Base-by-base conservation (phyloP, 2,888 invertebrate genomes). In the Pheosia gnoma region DNA sequence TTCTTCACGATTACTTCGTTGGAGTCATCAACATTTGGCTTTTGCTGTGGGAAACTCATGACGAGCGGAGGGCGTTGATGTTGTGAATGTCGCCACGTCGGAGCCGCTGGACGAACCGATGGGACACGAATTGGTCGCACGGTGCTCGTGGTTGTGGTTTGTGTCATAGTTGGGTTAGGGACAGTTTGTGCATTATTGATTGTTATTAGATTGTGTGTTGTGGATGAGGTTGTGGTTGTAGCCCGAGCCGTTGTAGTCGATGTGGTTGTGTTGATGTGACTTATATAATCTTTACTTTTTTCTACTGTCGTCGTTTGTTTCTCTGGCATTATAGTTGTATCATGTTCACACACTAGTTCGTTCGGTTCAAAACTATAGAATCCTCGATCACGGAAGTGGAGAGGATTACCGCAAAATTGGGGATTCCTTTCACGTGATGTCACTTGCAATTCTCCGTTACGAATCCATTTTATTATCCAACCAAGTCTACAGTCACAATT, bases 391-490 rank as follows among this genome's bases (percentile, higher is more conserved):
- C 97, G 95, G 78, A 98, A 96, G 69, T 96, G 94, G 1, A 95
- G 94, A 1, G 98, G 98, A 72, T 96, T 96, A 11, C 98, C 98
- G 81, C 98, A 98, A 87, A 98, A 98, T 86, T 98, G 98, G 7
- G 98, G 98, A 87, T 97, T 98, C 76, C 98, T 94, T 88, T 98
- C 98, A 54, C 98, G 95, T 69, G 98, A 98, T 10, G 98, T 98
- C 36, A 98, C 98, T 94, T 98, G 98, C 52, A 98, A 94, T 84
- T 98, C 98, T 11, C 96, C 96, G 70, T 96, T 96, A 59, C 96
- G 95, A 74, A 98, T 98, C 98, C 98, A 98, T 82, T 98, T 96
- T 65, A 97, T 96, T 64, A 98, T 96, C 98, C 98, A 98, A 8
- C 96, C 95, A 57, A 98, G 88, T 63, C 96, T 95, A 85, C 98